phyloP scores from a whole-genome alignment of 2,888 invertebrate species.

The Fragum fragum region DNA sequence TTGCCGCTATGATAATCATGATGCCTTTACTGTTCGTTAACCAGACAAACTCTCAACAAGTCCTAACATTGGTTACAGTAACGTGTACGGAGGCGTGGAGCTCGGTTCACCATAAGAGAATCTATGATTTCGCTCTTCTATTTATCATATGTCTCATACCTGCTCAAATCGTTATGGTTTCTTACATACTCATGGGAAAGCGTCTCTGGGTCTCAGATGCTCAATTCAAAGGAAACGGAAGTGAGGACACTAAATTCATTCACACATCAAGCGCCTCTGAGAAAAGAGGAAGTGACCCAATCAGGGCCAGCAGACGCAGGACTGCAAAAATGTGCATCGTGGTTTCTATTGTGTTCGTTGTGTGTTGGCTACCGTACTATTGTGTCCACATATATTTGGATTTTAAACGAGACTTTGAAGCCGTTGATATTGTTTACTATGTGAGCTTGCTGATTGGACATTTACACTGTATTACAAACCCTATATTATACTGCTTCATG shows the following conservation, averaged over 20 bases:
- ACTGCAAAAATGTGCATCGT: constrained; percentile 93
- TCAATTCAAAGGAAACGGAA: constrained; percentile 58
- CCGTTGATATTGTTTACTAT: constrained; percentile 88
- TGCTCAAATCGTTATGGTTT: constrained; percentile 88
- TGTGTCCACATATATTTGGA: constrained; percentile 91
- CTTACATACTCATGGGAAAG: constrained; percentile 86
- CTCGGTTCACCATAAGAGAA: constrained; percentile 87
- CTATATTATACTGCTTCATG: constrained; percentile 92
- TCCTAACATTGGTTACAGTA: constrained; percentile 61
- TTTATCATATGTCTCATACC: constrained; percentile 92
- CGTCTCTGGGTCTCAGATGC: constrained; percentile 86
- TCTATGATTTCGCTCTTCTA: constrained; percentile 91
- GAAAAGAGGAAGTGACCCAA: constrained; percentile 54
- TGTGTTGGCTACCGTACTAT: constrained; percentile 94
- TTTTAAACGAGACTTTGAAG: constrained; percentile 86
- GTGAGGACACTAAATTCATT: constrained; percentile 35
- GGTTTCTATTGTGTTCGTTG: constrained; percentile 92
- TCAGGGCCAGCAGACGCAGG: constrained; percentile 90
- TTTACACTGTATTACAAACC: constrained; percentile 92
- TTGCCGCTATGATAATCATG: constrained; percentile 90
- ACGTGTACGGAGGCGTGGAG: constrained; percentile 90
- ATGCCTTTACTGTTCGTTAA: constrained; percentile 90
- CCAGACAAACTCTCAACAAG: constrained; percentile 65
- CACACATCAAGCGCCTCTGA: constrained; percentile 47
- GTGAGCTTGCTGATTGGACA: constrained; percentile 91